Base-by-base conservation (phyloP, 2,113 vertebrate species). In the Apaloderma vittatum region DNA sequence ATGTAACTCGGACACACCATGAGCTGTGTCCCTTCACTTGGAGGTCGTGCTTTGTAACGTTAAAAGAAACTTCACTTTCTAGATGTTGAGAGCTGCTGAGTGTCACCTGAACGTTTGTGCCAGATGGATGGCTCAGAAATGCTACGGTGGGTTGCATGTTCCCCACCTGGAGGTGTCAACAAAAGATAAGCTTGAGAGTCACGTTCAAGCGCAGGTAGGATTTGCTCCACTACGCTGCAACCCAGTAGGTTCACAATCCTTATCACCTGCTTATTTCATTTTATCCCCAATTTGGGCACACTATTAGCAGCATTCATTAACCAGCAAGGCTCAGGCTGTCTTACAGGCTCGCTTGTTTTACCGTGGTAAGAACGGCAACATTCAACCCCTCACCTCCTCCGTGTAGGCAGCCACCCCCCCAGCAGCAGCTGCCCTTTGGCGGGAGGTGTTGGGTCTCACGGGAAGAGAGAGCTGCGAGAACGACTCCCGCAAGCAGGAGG, bases 351-450 rank as follows among this genome's bases (percentile, higher is more conserved):
- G 10, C 23, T 66, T 16, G 16, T 55, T 79, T 37, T 52, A 77
- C 12, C 12, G 4, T 1, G 7, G 0, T 9, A 11, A 55, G 46
- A 48, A 40, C 48, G 43, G 48, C 70, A 49, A 20, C 14, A 36
- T 7, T 49, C 77, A 62, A 21, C 21, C 37, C 15, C 70, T 86
- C 13, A 29, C 61, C 40, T 58, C n/a, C 67, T 58, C 43, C 6
- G 0, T 1, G 36, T 15, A 4, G 46, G 49, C 49, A 65, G 49
- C 29, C 1, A 1, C 15, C 46, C 43, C 23, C 24, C 3, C 6
- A 20, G n/a, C 66, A 63, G 55, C 57, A 48, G 51, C 26, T 29
- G 37, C 57, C 11, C 36, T 61, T 54, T 66, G 57, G 24, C 12
- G 23, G 22, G 29, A 8, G 55, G 17, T 3, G 13, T 32, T 32